Evolutionary conservation across 2,113 vertebrate genomes (phyloP), one percentile per base, ranked within the genome.

Genomic region (Varanus komodoensis): DNA sequence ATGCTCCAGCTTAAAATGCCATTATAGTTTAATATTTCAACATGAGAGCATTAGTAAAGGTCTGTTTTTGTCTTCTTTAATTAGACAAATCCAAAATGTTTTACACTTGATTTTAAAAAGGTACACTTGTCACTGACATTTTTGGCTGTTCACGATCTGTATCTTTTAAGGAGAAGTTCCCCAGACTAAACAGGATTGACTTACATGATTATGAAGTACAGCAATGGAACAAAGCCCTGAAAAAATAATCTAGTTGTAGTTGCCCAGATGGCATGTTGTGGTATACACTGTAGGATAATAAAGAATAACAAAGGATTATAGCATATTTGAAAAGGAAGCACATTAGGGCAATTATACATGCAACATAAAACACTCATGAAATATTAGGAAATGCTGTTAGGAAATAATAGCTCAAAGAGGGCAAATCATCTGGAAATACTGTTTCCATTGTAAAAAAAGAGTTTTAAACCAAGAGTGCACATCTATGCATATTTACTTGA

Each of bases 1-100:
- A 79, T 94, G 15, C n/a, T 84, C 77, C 84, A 87, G 64, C 52
- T 90, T 93, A 93, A 61, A 25, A n/a, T 74, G 89, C 27, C 89
- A 75, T 54, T 83, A 17, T 68, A 0, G 52, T 88, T 44, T 86
- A 54, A 82, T 50, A 44, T 48, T 68, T 67, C 54, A 89, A 38
- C 71, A 74, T 92, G 93, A 79, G 91, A 87, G 32, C 78, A 84
- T 89, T 89, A 73, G 8, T 85, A 48, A 82, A 27, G 88, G 4
- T 77, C 6, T 92, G 68, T 38, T 57, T 69, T 88, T 94, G 84
- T 82, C 25, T 82, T 88, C 54, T 32, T 92, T 48, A 27, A 1
- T 75, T 82, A 75, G 44, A 29, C 12, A 64, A 87, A 32, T 52
- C 69, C 77, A 48, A 57, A 90, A 87, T 27, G 21, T 82, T 87